Conservation (phyloP, 2,113 vertebrate genomes). For the Plestiodon gilberti region DNA sequence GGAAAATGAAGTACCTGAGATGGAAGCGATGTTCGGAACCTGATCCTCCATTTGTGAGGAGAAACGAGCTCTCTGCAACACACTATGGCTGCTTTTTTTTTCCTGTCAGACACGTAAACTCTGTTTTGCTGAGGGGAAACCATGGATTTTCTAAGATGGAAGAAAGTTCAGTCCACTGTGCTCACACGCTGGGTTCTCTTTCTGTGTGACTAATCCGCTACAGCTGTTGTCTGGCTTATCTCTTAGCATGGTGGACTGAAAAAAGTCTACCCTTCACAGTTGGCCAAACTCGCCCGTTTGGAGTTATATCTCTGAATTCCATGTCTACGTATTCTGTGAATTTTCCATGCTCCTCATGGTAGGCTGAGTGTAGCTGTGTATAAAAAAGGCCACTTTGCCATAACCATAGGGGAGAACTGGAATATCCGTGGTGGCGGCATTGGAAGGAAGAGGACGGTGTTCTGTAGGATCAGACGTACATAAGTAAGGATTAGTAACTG, state of each 20-base stretch:
- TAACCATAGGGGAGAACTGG: not conserved
- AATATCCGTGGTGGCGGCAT: not conserved
- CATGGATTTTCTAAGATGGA: not conserved
- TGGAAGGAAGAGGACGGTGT: not conserved
- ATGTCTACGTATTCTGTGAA: not conserved
- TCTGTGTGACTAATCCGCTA: not conserved
- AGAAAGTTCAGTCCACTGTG: not conserved
- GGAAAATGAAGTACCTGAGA: not conserved
- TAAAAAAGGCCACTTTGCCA: not conserved
- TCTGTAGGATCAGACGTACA: too few species aligned
- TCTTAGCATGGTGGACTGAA: conserved; percentile 4
- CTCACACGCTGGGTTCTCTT: not conserved
- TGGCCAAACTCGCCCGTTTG: not conserved
- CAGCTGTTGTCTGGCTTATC: not conserved
- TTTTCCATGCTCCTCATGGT: not conserved
- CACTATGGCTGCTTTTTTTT: not conserved
- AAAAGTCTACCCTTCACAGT: not conserved
- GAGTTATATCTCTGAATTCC: conserved; percentile 5
- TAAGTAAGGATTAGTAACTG: too few species aligned
- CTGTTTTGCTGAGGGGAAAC: not conserved
- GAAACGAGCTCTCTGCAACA: not conserved
- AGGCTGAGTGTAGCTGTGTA: not conserved
- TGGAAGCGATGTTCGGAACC: not conserved
- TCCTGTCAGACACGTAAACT: not conserved
- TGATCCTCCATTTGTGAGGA: not conserved